phyloP scores from a whole-genome alignment of 2,113 vertebrate genomes.

The Mirza zaza region DNA sequence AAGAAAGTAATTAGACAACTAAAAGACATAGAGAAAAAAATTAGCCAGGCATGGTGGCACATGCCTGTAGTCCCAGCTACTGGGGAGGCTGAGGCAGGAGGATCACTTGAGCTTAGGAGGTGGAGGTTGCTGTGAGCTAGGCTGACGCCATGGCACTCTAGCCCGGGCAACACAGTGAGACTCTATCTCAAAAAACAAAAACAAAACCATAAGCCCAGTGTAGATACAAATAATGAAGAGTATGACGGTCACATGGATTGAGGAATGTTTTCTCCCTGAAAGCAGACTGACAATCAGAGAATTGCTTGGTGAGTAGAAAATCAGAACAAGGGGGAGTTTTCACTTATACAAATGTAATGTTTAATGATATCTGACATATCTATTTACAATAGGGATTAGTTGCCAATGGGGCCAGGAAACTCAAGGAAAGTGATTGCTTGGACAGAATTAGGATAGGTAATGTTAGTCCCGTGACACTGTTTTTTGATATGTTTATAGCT shows the following conservation, averaged over 20 bases:
- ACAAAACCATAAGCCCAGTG: too few species aligned
- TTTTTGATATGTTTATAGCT: not conserved
- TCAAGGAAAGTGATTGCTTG: not conserved
- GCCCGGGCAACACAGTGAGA: too few species aligned
- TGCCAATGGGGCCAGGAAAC: not conserved
- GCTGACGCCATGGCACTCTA: too few species aligned
- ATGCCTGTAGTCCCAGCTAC: too few species aligned
- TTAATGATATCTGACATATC: not conserved
- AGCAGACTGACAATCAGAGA: not conserved
- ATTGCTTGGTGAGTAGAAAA: not conserved
- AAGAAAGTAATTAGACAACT: too few species aligned
- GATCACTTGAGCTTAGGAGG: too few species aligned
- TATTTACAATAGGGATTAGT: not conserved
- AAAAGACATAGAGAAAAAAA: too few species aligned
- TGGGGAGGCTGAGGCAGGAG: too few species aligned
- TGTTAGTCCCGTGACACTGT: not conserved
- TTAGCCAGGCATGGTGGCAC: too few species aligned
- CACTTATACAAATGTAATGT: not conserved
- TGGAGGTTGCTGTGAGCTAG: too few species aligned
- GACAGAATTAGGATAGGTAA: not conserved
- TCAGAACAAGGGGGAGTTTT: not conserved
- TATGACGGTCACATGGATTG: accelerated
- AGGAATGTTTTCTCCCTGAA: not conserved
- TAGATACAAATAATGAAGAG: not conserved
- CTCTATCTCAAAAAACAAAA: too few species aligned